A percentile compares a stretch with the other conserved stretches of the same genome.
Evolutionary conservation across 1,140 invertebrate genomes (phyloP).

Genomic region (Sarcophaga peregrina): DNA sequence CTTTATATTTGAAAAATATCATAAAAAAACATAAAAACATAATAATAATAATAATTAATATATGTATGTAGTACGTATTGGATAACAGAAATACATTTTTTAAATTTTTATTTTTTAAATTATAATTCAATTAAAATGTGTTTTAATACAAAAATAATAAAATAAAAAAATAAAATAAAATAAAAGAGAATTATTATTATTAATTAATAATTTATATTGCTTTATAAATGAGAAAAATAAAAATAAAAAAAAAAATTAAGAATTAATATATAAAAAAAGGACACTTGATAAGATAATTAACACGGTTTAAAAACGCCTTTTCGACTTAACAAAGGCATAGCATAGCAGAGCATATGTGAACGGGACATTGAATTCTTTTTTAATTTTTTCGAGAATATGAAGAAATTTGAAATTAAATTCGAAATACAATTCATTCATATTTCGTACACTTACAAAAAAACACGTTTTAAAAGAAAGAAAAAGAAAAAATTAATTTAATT

Average conservation of each 20-base stretch:
- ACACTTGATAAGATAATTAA: constrained; percentile 16
- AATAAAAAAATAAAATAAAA: not conserved
- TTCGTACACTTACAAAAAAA: constrained; percentile 19
- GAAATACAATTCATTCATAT: constrained; percentile 25
- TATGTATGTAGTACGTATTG: constrained; percentile 36
- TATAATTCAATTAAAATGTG: constrained; percentile 23
- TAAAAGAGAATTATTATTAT: no score
- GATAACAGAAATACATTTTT: constrained; percentile 45
- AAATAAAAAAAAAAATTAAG: constrained; percentile 27
- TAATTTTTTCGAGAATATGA: constrained; percentile 34
- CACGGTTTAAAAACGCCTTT: constrained; percentile 7
- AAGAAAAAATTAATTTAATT: no score
- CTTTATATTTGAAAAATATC: constrained; percentile 43
- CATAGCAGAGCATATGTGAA: no score
- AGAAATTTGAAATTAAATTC: not conserved
- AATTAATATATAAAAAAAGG: constrained; percentile 22
- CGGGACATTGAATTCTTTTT: not conserved
- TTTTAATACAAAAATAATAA: constrained; percentile 32
- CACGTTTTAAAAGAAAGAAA: not conserved
- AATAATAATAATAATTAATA: constrained; percentile 38
- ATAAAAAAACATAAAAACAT: constrained; percentile 40
- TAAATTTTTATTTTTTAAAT: constrained; percentile 37
- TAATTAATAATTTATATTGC: constrained; percentile 18
- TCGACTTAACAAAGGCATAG: not conserved
- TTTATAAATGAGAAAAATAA: not conserved